phyloP scores from a whole-genome alignment of 2,797 vertebrate species.

The Malacoctenus gilli region DNA sequence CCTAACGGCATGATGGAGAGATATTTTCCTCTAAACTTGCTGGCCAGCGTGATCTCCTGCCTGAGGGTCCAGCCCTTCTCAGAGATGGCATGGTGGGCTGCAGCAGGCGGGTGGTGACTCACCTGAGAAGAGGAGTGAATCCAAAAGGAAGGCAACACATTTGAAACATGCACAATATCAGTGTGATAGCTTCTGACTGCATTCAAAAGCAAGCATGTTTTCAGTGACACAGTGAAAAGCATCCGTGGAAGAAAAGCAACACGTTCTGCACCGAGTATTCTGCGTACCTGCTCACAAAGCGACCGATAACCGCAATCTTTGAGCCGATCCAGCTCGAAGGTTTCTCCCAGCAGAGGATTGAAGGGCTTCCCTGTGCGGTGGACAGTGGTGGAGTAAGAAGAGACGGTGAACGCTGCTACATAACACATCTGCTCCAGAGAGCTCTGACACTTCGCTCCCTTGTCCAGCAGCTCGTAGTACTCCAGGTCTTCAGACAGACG shows the following conservation, averaged over 20 bases:
- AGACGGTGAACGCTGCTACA: slow-evolving; percentile 94
- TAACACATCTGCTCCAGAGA: slow-evolving; percentile 95
- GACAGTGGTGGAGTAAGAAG: slow-evolving; percentile 95
- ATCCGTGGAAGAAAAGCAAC: background rate
- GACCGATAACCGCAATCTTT: slow-evolving; percentile 92
- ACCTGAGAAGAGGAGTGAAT: too few relatives aligned
- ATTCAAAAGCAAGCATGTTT: background rate
- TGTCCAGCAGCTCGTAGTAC: slow-evolving; percentile 92
- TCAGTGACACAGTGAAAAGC: background rate
- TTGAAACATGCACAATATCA: background rate
- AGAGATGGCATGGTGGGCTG: slow-evolving; percentile 92
- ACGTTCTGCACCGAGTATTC: too few relatives aligned
- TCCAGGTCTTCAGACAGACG: slow-evolving; percentile 95
- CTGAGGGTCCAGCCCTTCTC: slow-evolving; percentile 92
- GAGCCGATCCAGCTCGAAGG: slow-evolving; percentile 92
- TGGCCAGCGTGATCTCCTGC: slow-evolving; percentile 95
- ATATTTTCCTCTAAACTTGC: slow-evolving; percentile 98
- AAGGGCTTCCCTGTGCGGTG: slow-evolving; percentile 96
- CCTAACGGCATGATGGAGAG: slow-evolving; percentile 97
- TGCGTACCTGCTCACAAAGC: slow-evolving; percentile 91
- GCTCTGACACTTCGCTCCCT: slow-evolving; percentile 87
- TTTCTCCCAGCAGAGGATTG: slow-evolving; percentile 95
- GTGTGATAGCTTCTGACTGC: background rate
- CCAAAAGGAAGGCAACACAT: too few relatives aligned
- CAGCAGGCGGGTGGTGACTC: slow-evolving; percentile 95